These are phyloP conservation scores for Euwallacea fornicatus DNA, from an alignment of 1,140 invertebrate species.

Conservation along the genomic window DNA sequence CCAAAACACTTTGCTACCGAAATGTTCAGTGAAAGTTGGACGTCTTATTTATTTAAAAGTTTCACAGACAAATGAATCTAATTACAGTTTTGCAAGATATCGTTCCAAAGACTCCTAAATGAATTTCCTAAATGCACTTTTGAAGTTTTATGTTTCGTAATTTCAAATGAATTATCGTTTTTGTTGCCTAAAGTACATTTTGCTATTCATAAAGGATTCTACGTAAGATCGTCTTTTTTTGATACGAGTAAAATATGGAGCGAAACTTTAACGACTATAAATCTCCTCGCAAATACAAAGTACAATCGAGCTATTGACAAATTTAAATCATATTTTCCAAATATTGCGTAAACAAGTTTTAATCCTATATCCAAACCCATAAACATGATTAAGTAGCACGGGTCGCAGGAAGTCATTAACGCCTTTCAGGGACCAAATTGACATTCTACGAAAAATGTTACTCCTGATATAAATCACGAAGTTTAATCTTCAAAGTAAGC, in stretches of 20 bases:
- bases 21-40: conserved; percentile 37
- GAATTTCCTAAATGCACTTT: conserved; percentile 34
- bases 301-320: background rate
- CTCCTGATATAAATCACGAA: conserved; percentile 33
- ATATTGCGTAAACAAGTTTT: conserved; percentile 13
- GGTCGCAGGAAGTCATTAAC: conserved; percentile 28
- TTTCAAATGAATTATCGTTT: conserved; percentile 26
- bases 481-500: conserved; percentile 36
- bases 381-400: conserved; percentile 23
- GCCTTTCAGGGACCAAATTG: conserved; percentile 27
- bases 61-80: conserved; percentile 41
- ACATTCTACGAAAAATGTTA: conserved; percentile 27
- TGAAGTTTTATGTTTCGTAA: conserved; percentile 26
- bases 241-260: no score
- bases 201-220: no score
- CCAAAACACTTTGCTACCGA: background rate
- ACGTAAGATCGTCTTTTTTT: no score
- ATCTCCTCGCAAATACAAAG: background rate
- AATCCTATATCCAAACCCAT: conserved; percentile 16
- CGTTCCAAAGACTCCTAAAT: conserved; percentile 35
- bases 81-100: conserved; percentile 42
- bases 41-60: conserved; percentile 43
- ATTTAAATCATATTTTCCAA: conserved; percentile 3
- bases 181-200: no score
- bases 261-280: background rate